These are phyloP conservation scores for Poecilia velifera DNA, from an alignment of 2,797 vertebrate genomes.

Conservation along the genomic window DNA sequence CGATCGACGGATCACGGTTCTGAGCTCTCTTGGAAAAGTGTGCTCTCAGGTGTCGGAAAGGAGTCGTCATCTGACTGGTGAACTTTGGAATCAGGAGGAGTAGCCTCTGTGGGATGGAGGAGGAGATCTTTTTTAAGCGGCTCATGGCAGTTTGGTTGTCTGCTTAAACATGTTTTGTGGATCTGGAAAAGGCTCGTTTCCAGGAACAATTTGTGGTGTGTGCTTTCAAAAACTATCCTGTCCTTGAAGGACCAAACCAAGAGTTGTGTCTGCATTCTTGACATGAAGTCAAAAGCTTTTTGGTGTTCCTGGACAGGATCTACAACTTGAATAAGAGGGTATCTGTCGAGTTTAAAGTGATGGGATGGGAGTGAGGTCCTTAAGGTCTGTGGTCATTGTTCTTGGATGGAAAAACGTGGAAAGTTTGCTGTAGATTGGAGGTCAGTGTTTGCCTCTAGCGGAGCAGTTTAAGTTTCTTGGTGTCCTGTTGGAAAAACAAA, in stretches of 20 bases:
- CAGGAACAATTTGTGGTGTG: background rate
- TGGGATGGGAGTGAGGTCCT: background rate
- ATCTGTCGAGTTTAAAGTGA: background rate
- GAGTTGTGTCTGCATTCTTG: background rate
- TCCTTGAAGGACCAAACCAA: background rate
- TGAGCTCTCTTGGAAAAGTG: background rate
- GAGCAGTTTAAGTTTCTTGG: background rate
- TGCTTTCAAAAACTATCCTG: background rate
- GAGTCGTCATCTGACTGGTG: background rate
- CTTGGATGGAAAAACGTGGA: background rate
- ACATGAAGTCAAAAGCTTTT: background rate
- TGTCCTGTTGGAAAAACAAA: background rate
- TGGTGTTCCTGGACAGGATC: background rate
- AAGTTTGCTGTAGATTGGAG: background rate
- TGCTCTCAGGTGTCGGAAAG: background rate
- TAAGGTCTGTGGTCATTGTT: background rate
- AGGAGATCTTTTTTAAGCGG: background rate
- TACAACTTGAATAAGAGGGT: background rate
- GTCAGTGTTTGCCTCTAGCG: background rate
- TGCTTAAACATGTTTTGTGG: background rate
- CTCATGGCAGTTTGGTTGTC: background rate
- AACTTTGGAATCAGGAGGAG: background rate
- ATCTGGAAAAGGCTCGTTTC: background rate
- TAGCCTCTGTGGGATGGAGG: background rate
- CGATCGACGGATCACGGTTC: background rate